phyloP scores from a whole-genome alignment of 1,140 invertebrate genomes.

The Mercenaria mercenaria region DNA sequence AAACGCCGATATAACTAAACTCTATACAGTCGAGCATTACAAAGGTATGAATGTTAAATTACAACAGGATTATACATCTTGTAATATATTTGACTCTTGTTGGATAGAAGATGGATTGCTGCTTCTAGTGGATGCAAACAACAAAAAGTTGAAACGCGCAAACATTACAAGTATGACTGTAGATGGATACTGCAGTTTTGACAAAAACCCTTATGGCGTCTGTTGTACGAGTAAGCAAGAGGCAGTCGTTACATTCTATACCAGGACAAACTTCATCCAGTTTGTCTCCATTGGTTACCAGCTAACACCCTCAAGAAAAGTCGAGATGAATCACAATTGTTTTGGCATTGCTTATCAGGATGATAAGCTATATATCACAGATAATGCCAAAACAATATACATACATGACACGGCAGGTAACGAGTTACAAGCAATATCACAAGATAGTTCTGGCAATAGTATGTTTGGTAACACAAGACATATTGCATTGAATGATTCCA shows the following conservation, averaged over 20 bases:
- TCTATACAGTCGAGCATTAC: not conserved
- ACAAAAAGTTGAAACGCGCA: conserved; percentile 25
- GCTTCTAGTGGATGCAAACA: conserved; percentile 31
- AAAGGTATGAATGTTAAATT: conserved; percentile 26
- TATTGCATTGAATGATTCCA: not conserved
- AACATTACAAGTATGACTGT: not conserved
- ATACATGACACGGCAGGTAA: conserved; percentile 7
- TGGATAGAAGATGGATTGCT: not conserved
- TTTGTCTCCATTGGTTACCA: not conserved
- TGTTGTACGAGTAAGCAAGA: not conserved
- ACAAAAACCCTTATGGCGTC: not conserved
- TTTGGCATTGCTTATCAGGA: not conserved
- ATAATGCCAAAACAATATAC: not conserved
- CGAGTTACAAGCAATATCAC: not conserved
- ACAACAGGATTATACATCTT: not conserved
- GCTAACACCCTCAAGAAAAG: not conserved
- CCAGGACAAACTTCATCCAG: not conserved
- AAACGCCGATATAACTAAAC: not conserved
- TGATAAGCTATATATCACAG: conserved; percentile 8
- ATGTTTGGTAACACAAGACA: not conserved
- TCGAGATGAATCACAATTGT: not conserved
- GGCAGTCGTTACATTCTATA: not conserved
- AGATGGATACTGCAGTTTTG: conserved; percentile 3
- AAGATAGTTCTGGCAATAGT: not conserved
- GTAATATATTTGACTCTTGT: not conserved